Evolutionary conservation across 2,888 invertebrate genomes (phyloP), one percentile per base, ranked within the genome.

Genomic region (Polymixis flavicincta): DNA sequence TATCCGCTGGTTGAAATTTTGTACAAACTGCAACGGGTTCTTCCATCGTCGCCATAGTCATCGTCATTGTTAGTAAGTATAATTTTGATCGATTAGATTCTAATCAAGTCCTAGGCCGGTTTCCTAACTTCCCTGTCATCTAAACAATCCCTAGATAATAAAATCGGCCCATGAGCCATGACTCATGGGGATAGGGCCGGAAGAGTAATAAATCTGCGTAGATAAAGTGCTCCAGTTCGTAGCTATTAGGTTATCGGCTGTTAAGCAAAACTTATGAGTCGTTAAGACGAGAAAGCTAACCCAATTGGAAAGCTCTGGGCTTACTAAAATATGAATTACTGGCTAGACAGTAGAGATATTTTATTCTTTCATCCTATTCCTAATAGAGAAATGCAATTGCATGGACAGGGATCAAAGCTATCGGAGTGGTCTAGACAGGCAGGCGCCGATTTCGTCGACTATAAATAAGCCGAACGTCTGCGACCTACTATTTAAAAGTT

Each of bases 371-470:
- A 66, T 77, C 42, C n/a, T 59, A 55, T 71, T 57, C 50, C 9
- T 50, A 71, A 63, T 52, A 37, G 67, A 68, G 52, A 74, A 76
- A 79, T 84, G 82, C 80, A 85, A 71, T 79, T 75, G 82, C 76
- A 82, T 54, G 50, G 76, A 76, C 81, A 80, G 86, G 85, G 84
- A 87, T 90, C 83, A 88, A 89, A 90, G 90, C 89, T 91, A 88
- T 85, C 87, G 88, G 89, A 91, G 89, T 90, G 90, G 93, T 91
- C 93, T 92, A 94, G 94, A 93, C 95, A 87, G 82, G 76, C 79
- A 82, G 95, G 93, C 95, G 95, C 92, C 94, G 83, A 74, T 86
- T 86, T 88, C 85, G 87, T 85, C 85, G 64, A 78, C 89, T 90
- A 93, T 93, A 93, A 92, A 93, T 92, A 92, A 90, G 76, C 68